Base-by-base conservation (phyloP, 2,888 invertebrate species). In the Mimumesa dahlbomi region DNA sequence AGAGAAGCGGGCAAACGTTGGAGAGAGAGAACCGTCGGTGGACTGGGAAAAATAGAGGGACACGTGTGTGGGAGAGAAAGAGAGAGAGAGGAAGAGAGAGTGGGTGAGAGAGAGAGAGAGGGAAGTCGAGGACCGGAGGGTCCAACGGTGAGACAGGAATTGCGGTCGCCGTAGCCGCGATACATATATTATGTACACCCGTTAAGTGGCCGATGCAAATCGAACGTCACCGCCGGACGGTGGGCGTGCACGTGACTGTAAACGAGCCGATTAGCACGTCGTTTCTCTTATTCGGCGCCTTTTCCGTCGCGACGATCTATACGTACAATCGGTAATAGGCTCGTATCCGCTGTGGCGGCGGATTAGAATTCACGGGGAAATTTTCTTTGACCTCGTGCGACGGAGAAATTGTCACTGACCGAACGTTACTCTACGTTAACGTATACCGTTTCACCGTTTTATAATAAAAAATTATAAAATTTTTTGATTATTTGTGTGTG, bases 191-290 rank as follows among this genome's bases (percentile, higher is more conserved):
- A 72, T 70, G 77, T 71, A 79, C 75, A 76, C 74, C 70, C 80
- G 82, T 81, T 84, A 79, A 83, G 79, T 82, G 82, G 79, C 75
- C 79, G 81, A 81, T 79, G 77, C 80, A 79, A 81, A 83, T 83
- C 82, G 81, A 77, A 82, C 79, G 72, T 73, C 70, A 77, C 73
- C 59, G 75, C 65, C 61, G 77, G 72, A 66, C 79, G 75, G 70
- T 77, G 77, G 79, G 77, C 77, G 80, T 77, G 77, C 80, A 73
- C 77, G 73, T 77, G 79, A 75, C 67, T 73, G 74, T 79, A 79
- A 79, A 79, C 75, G 79, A 79, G 73, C 75, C 79, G 79, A 79
- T 79, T 79, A 79, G 66, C 77, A 75, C 79, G 71, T 76, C 77
- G 75, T 77, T 79, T 77, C 77, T 79, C 79, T 79, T 79, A 79